A percentile compares a stretch with the other conserved stretches of the same genome.
These are phyloP conservation scores for Grammatotria lemairii DNA, from an alignment of 2,113 vertebrate species.

Conservation along the genomic window DNA sequence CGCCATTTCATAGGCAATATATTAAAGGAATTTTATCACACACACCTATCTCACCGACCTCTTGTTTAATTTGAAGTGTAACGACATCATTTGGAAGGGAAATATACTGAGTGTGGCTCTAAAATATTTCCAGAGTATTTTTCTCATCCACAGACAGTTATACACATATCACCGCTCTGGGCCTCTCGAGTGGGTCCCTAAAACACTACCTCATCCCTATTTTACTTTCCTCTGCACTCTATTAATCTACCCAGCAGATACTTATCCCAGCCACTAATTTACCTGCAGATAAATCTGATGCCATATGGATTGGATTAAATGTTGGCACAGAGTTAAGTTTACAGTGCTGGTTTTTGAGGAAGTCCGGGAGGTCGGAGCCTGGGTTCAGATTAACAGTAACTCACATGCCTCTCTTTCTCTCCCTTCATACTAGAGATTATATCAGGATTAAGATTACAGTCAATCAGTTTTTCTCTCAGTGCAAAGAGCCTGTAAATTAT, in stretches of 20 bases:
- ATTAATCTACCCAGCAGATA: slow-evolving; percentile 63
- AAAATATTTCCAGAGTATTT: slow-evolving; percentile 44
- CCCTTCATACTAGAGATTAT: slow-evolving; percentile 9
- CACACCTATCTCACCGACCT: background rate
- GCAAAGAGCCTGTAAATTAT: background rate
- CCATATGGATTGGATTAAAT: slow-evolving; percentile 67
- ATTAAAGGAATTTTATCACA: background rate
- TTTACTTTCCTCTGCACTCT: slow-evolving; percentile 55
- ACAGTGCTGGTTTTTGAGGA: slow-evolving; percentile 58
- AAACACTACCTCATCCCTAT: slow-evolving; percentile 59
- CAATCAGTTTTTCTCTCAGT: background rate
- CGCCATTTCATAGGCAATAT: background rate
- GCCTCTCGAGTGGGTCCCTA: slow-evolving; percentile 43
- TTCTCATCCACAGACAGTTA: background rate
- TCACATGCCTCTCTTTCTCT: background rate
- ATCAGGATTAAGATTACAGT: slow-evolving; percentile 22
- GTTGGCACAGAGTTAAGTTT: slow-evolving; percentile 50
- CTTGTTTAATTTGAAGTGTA: slow-evolving; percentile 33
- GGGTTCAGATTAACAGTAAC: slow-evolving; percentile 29
- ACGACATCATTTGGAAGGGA: slow-evolving; percentile 29
- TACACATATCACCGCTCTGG: background rate
- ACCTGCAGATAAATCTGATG: slow-evolving; percentile 66
- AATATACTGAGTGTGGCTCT: slow-evolving; percentile 46
- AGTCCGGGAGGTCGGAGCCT: background rate
- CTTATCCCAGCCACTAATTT: slow-evolving; percentile 61